phyloP scores from a whole-genome alignment of 2,113 vertebrate species.

The Antigone vipio region DNA sequence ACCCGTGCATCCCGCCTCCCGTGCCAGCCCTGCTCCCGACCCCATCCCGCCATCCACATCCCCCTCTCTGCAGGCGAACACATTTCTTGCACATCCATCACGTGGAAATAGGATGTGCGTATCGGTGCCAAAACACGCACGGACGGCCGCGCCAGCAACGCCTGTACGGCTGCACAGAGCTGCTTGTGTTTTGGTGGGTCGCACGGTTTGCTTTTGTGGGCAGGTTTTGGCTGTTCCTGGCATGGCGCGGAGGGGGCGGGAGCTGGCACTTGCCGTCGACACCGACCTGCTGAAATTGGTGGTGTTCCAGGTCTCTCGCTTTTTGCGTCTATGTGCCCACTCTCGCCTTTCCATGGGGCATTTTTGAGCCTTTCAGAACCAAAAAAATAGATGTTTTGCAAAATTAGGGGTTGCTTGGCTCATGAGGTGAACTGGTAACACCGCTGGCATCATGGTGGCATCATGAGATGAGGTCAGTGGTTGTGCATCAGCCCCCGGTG shows the following conservation, averaged over 20 bases:
- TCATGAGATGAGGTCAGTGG: not conserved
- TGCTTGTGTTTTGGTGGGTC: not conserved
- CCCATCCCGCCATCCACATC: not conserved
- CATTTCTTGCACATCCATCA: constrained; percentile 2
- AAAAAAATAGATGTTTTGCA: not conserved
- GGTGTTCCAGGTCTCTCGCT: not conserved
- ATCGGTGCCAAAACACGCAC: constrained; percentile 38
- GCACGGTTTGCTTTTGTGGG: not conserved
- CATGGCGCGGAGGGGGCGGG: not conserved
- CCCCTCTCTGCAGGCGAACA: not conserved
- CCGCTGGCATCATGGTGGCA: fast-evolving
- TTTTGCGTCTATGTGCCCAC: fast-evolving
- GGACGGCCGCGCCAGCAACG: not conserved
- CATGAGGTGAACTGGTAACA: not conserved
- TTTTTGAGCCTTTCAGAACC: not conserved
- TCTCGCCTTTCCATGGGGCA: fast-evolving
- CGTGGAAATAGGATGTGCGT: not conserved
- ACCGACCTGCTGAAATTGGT: not conserved
- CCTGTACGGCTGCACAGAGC: constrained; percentile 23
- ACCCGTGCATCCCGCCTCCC: not conserved
- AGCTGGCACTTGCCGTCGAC: not conserved
- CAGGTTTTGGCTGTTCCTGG: not conserved
- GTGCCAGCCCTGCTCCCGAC: not conserved
- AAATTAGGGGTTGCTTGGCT: not conserved
- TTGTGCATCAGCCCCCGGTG: fast-evolving